These are phyloP conservation scores for Ichneumoninae sp. DNA, from an alignment of 2,888 invertebrate genomes.

Conservation along the genomic window DNA sequence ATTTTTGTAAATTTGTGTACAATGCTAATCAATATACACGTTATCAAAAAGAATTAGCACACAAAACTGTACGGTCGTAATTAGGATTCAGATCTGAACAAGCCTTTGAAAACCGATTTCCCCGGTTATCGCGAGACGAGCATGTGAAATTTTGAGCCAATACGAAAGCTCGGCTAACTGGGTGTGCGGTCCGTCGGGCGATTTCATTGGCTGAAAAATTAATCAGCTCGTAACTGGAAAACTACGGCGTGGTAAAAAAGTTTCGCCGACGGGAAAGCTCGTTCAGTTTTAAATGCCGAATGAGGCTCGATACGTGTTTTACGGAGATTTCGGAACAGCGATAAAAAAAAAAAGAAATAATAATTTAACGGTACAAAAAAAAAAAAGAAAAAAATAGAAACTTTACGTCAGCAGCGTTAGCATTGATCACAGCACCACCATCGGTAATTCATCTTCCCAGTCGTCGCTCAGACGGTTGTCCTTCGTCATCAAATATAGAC, in stretches of 20 bases:
- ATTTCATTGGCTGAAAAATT: neutral
- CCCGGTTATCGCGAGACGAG: neutral
- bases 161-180: neutral
- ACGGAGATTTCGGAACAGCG: neutral
- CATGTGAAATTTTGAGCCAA: neutral
- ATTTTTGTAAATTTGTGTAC: neutral
- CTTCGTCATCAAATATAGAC: constrained; percentile 57
- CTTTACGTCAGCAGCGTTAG: constrained; percentile 21
- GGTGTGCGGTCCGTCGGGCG: neutral
- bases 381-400: neutral
- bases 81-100: neutral
- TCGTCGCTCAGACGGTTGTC: constrained; percentile 53
- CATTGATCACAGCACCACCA: constrained; percentile 42
- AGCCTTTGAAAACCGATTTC: no score
- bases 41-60: neutral
- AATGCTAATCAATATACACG: neutral
- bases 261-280: neutral
- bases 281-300: neutral
- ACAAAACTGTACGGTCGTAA: neutral
- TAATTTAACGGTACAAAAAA: neutral
- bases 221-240: neutral
- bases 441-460: constrained; percentile 42
- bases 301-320: neutral
- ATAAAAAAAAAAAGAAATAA: neutral
- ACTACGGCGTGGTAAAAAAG: neutral